These are phyloP conservation scores for Hecatera dysodea DNA, from an alignment of 2,888 invertebrate species.

Conservation along the genomic window DNA sequence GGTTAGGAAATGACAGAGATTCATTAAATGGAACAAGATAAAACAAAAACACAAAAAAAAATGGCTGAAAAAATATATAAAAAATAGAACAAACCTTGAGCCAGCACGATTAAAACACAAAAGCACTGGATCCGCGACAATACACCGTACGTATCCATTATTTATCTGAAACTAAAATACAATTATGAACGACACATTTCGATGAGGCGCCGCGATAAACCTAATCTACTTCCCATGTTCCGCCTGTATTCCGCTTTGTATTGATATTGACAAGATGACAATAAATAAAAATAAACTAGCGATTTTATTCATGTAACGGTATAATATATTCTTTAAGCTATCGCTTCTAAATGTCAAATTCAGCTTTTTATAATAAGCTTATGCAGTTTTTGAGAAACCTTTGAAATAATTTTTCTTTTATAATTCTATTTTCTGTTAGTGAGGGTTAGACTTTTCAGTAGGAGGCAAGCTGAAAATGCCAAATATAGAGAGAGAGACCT, in stretches of 20 bases:
- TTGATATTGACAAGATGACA: not conserved
- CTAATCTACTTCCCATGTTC: conserved; percentile 47
- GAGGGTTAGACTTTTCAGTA: not conserved
- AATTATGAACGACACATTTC: conserved; percentile 2
- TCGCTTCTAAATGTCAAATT: not conserved
- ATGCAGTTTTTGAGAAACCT: not conserved
- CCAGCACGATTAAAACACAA: conserved; percentile 5
- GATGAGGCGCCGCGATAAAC: conserved; percentile 33
- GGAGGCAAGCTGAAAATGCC: not conserved
- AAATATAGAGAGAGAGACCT: not conserved
- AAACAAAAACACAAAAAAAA: not conserved
- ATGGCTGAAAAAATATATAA: not conserved
- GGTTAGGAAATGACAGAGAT: not conserved
- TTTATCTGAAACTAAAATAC: not conserved
- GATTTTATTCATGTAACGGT: not conserved
- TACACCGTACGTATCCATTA: conserved; percentile 26
- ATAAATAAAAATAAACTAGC: not conserved
- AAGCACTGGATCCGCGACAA: conserved; percentile 29
- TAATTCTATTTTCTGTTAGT: not conserved
- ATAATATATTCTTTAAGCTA: too few species aligned
- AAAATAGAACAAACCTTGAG: conserved; percentile 26
- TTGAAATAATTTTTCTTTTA: too few species aligned
- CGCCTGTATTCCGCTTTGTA: not conserved
- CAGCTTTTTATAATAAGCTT: not conserved
- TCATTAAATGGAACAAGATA: not conserved